These are phyloP conservation scores for Drosophila pallidifrons DNA, from an alignment of 1,140 invertebrate species.

Conservation along the genomic window DNA sequence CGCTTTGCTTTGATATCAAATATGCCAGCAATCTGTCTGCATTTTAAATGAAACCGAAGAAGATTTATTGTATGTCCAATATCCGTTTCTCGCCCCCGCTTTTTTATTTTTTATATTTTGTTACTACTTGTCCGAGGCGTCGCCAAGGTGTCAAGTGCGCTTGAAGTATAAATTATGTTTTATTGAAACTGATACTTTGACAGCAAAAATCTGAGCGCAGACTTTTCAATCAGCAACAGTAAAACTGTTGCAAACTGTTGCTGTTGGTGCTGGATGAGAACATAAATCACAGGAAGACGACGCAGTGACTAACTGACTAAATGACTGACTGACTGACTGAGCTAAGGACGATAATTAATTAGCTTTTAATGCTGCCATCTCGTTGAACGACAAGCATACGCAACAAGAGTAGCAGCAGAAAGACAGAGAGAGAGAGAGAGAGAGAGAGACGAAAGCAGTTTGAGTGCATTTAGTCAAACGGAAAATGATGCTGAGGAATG, in stretches of 20 bases:
- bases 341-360: constrained; percentile 79
- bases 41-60: constrained; percentile 76
- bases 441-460: constrained; percentile 33
- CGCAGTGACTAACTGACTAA: constrained; percentile 55
- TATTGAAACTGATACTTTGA: constrained; percentile 75
- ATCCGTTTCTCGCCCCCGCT: not conserved
- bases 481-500: constrained; percentile 75
- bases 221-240: constrained; percentile 71
- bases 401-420: constrained; percentile 16
- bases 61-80: constrained; percentile 71
- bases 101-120: no score
- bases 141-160: constrained; percentile 68
- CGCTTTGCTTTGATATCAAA: constrained; percentile 57
- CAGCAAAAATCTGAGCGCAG: constrained; percentile 50
- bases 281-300: constrained; percentile 64
- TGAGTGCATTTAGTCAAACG: constrained; percentile 82
- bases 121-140: constrained; percentile 12
- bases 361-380: constrained; percentile 75
- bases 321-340: constrained; percentile 43
- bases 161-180: constrained; percentile 74
- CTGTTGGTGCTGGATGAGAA: constrained; percentile 31
- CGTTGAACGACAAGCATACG: not conserved
- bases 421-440: no score
- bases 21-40: constrained; percentile 80
- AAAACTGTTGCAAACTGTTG: constrained; percentile 40